A percentile compares a stretch with the other conserved stretches of the same genome.
Evolutionary conservation across 2,113 vertebrate species (phyloP).

Genomic region (Grus americana): DNA sequence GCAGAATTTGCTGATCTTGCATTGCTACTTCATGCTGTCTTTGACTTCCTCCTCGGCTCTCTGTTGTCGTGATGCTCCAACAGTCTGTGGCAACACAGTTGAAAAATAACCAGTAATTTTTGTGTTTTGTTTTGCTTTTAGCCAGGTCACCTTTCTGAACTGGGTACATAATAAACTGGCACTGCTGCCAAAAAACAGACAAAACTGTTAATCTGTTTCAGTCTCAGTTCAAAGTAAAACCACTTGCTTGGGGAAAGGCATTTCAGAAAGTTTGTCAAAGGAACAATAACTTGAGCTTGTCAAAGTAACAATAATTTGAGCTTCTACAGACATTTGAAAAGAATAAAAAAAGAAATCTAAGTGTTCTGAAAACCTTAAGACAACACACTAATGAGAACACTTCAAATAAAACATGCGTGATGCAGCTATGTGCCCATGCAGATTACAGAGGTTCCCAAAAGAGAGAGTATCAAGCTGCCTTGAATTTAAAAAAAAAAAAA

Average conservation of each 20-base stretch:
- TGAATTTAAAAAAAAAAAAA: neutral
- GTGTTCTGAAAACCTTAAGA: neutral
- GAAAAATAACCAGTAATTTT: neutral
- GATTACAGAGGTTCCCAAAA: neutral
- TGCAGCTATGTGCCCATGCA: neutral
- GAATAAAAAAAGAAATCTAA: neutral
- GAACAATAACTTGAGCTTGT: neutral
- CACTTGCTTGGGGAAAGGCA: neutral
- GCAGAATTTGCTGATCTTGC: neutral
- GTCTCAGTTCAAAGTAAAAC: neutral
- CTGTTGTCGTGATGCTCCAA: neutral
- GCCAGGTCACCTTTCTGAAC: neutral
- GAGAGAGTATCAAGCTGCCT: neutral
- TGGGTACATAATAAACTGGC: neutral
- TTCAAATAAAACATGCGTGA: neutral
- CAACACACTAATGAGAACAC: neutral
- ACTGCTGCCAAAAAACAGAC: neutral
- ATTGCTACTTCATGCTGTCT: neutral
- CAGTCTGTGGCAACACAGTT: neutral
- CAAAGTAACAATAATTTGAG: neutral
- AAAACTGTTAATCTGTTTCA: neutral
- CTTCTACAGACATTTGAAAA: neutral
- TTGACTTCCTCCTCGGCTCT: neutral
- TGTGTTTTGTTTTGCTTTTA: conserved; percentile 12
- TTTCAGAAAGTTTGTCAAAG: neutral